Base-by-base conservation (phyloP, 2,797 vertebrate genomes). In the Rhinophrynus dorsalis region DNA sequence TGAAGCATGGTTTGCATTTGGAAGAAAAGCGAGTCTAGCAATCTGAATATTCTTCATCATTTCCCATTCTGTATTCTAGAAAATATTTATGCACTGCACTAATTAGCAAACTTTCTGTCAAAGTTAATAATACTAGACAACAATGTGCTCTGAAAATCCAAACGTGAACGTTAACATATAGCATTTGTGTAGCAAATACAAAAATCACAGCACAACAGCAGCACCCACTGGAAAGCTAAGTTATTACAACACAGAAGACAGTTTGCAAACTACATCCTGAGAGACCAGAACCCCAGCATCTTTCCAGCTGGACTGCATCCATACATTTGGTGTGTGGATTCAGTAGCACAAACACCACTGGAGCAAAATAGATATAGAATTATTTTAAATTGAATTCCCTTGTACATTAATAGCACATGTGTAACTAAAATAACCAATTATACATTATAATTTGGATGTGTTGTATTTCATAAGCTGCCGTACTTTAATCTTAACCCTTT, bases 191-290 rank as follows among this genome's bases (percentile, higher is more conserved):
- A n/a, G n/a, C n/a, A n/a, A n/a, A n/a, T n/a, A n/a, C 5, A 10
- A 8, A 24, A 40, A 9, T 5, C 5, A 13, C 40, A 54, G 35
- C 18, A 32, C 64, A 45, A 67, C 29, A 67, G 64, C 38, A 47
- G 17, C 64, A 56, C 40, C 64, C 20, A 32, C 38, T 56, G 64
- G 38, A 45, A 45, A 42, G 10, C 3, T 20, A 4, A n/a, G 3
- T 9, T 8, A 21, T 6, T 47, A 32, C 42, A 60, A 26, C 10
- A 48, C 24, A 5, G 17, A 42, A 38, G 13, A 6, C 1, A 18
- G n/a, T 2, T 10, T 8, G 9, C 2, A 18, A 23, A 48, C 21
- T 5, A 21, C 5, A 12, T 9, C 20, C 45, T 5, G 5, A 9
- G 8, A 23, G 45, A 12, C 20, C 18, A 48, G 20, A 48, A 12